phyloP scores from a whole-genome alignment of 1,140 invertebrate genomes.

The Pollicipes pollicipes region DNA sequence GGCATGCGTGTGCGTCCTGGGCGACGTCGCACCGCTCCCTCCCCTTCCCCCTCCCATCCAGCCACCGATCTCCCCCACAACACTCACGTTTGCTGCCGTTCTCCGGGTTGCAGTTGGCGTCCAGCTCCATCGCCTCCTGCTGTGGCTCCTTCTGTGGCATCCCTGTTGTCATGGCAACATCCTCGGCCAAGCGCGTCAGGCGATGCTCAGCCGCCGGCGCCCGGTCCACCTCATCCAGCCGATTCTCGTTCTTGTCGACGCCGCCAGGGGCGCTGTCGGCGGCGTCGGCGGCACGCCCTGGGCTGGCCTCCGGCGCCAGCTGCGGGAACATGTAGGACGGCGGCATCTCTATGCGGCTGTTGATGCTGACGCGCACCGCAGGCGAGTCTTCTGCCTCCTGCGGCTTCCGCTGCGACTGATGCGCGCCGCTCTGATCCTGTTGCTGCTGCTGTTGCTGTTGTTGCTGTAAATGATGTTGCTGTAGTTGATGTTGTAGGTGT shows the following conservation, averaged over 20 bases:
- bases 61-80: too few species aligned
- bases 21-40: too few species aligned
- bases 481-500: conserved; percentile 25
- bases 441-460: conserved; percentile 9
- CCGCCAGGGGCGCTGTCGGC: conserved; percentile 5
- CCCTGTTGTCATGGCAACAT: conserved; percentile 11
- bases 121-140: too few species aligned
- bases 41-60: too few species aligned
- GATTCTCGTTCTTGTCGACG: too few species aligned
- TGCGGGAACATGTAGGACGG: conserved; percentile 60
- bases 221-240: conserved; percentile 1
- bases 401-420: too few species aligned
- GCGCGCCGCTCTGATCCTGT: not conserved
- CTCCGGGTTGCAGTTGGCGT: too few species aligned
- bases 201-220: not conserved
- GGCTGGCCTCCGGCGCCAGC: conserved; percentile 29
- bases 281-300: conserved; percentile 33
- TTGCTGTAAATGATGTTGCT: conserved; percentile 27
- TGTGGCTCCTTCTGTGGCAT: conserved; percentile 8
- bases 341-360: conserved; percentile 58
- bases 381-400: conserved; percentile 10
- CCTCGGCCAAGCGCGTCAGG: conserved; percentile 13
- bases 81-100: too few species aligned
- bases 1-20: too few species aligned
- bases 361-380: conserved; percentile 42